Evolutionary conservation across 2,797 vertebrate genomes (phyloP), one percentile per base, ranked within the genome.

Genomic region (Brachyrhaphis roseni): DNA sequence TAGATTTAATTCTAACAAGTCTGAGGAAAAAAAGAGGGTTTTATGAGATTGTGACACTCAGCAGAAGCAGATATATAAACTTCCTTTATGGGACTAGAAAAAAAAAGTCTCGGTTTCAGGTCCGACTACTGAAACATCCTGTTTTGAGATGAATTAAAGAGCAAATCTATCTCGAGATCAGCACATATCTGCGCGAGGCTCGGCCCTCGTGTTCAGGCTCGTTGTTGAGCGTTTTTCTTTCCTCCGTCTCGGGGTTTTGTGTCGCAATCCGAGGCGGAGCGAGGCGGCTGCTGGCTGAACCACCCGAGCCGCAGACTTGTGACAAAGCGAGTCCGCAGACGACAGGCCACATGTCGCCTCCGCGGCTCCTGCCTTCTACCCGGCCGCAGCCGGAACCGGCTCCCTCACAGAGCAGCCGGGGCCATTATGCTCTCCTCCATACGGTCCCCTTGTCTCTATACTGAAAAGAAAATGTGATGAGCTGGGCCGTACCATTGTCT

Each of bases 391-490:
- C 74, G 74, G 39, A 84, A 11, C 78, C 79, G 66, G 49, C 8
- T 51, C 46, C 86, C 78, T 80, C 72, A 49, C 62, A 31, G 75
- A 74, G 79, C 26, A n/a, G 46, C 72, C 75, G 78, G 71, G 73
- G 85, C 89, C 91, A 92, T 95, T 93, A 87, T 95, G 90, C 84
- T 91, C 84, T 81, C 89, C 93, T 90, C 88, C 85, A 92, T 90
- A 93, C 18, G 84, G 78, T 90, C 88, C 89, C 75, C 86, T 90
- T 88, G 87, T 85, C 85, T 88, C 88, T 91, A 90, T 79, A 92
- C 90, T 91, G 86, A 94, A 95, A 91, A 92, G 93, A 94, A 71
- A 96, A 96, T 93, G 94, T 96, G 95, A 96, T 95, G 95, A 96
- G 72, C 94, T 95, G 85, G 93, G 95, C 85, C 18, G 76, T 92